phyloP scores from a whole-genome alignment of 2,888 invertebrate genomes.

The Baronia brevicornis region DNA sequence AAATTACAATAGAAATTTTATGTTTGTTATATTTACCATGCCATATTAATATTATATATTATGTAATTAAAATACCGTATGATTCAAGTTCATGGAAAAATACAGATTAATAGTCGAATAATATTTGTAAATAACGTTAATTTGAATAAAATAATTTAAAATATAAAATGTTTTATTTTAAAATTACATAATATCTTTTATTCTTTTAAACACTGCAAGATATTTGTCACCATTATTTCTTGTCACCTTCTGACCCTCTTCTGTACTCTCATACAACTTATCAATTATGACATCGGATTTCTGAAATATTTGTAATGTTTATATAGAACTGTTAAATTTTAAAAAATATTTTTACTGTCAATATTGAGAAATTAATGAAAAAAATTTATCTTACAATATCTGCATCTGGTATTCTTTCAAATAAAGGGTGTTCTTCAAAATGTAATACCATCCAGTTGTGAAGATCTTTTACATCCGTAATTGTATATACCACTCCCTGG shows the following conservation, averaged over 20 bases:
- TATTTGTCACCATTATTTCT: constrained; percentile 96
- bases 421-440: constrained; percentile 92
- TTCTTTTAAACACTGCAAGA: constrained; percentile 90
- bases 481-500: constrained; percentile 94
- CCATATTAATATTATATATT: too few species aligned
- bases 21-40: too few species aligned
- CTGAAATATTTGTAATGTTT: too few species aligned
- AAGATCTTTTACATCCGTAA: constrained; percentile 98
- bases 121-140: constrained; percentile 2
- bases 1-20: too few species aligned
- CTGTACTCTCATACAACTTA: constrained; percentile 93
- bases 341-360: neutral
- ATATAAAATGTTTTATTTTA: constrained; percentile 18
- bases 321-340: too few species aligned
- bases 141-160: constrained; percentile 10
- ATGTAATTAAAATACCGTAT: too few species aligned
- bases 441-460: constrained; percentile 98
- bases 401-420: constrained; percentile 82
- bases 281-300: constrained; percentile 88
- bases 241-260: constrained; percentile 98
- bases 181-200: constrained; percentile 32
- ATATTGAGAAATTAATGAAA: constrained; percentile 1
- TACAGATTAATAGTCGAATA: too few species aligned
- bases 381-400: constrained; percentile 78
- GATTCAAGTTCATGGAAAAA: too few species aligned